These are phyloP conservation scores for Microctenopoma lineatum DNA, from an alignment of 2,797 vertebrate species.

Conservation along the genomic window DNA sequence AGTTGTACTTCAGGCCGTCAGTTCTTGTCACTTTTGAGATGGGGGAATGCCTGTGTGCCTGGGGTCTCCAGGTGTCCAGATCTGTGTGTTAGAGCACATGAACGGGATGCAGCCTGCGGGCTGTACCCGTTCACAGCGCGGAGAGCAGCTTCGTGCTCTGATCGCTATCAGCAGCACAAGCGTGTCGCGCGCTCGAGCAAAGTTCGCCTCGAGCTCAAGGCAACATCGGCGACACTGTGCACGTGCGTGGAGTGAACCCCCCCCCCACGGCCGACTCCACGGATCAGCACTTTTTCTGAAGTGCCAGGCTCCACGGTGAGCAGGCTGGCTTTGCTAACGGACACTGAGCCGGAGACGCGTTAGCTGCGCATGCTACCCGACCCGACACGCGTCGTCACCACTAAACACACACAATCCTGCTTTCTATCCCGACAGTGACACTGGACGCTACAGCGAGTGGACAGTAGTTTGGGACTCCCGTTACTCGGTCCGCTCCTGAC, in stretches of 20 bases:
- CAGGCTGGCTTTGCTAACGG: constrained; percentile 11
- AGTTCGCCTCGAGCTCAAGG: constrained; percentile 40
- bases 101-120: constrained; percentile 56
- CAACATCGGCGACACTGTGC: background rate
- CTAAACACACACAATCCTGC: background rate
- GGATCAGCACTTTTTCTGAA: constrained; percentile 13
- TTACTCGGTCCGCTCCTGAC: constrained; percentile 1
- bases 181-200: constrained; percentile 18
- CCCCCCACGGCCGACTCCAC: background rate
- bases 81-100: constrained; percentile 31
- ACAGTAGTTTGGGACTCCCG: constrained; percentile 19
- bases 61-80: constrained; percentile 51
- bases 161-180: constrained; percentile 11
- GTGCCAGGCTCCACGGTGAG: background rate
- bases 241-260: constrained; percentile 3
- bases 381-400: background rate
- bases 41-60: constrained; percentile 19
- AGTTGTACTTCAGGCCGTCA: background rate
- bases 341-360: background rate
- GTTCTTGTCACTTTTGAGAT: background rate
- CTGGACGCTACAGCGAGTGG: constrained; percentile 20
- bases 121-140: constrained; percentile 23
- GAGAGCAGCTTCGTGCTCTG: constrained; percentile 12
- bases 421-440: background rate
- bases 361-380: constrained; percentile 52